Evolutionary conservation across 2,797 vertebrate species (phyloP).

Genomic region (Etheostoma perlongum): DNA sequence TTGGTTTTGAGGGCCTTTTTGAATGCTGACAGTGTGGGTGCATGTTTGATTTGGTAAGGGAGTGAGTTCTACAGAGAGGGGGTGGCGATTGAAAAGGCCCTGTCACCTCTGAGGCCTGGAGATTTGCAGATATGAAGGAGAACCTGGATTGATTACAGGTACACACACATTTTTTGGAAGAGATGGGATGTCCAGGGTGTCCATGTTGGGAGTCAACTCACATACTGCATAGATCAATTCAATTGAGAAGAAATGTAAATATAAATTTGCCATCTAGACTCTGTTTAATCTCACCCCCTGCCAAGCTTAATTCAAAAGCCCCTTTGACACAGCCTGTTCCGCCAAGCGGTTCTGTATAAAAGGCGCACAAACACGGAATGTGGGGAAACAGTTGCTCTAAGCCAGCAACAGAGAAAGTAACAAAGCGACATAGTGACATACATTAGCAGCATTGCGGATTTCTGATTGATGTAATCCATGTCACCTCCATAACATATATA

Average conservation of each 20-base stretch:
- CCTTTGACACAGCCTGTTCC: no score
- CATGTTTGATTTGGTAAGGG: no score
- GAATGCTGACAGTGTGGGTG: no score
- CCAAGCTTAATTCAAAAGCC: background rate
- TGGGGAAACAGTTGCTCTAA: no score
- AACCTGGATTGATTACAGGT: background rate
- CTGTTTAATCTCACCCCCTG: background rate
- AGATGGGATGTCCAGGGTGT: background rate
- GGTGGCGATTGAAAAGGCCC: no score
- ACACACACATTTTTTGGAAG: background rate
- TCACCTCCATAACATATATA: background rate
- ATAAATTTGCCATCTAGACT: background rate
- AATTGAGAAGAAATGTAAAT: background rate
- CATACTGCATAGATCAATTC: background rate
- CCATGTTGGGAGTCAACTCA: background rate
- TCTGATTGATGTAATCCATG: background rate
- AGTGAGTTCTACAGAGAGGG: no score
- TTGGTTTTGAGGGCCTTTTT: no score
- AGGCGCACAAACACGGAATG: no score
- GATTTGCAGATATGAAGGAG: no score
- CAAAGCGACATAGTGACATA: background rate
- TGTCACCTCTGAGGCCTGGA: no score
- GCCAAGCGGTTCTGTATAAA: no score
- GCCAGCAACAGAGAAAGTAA: no score
- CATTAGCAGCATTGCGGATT: constrained; percentile 2